Conservation (phyloP, 2,888 invertebrate species). For the Cryptus viduatorius region DNA sequence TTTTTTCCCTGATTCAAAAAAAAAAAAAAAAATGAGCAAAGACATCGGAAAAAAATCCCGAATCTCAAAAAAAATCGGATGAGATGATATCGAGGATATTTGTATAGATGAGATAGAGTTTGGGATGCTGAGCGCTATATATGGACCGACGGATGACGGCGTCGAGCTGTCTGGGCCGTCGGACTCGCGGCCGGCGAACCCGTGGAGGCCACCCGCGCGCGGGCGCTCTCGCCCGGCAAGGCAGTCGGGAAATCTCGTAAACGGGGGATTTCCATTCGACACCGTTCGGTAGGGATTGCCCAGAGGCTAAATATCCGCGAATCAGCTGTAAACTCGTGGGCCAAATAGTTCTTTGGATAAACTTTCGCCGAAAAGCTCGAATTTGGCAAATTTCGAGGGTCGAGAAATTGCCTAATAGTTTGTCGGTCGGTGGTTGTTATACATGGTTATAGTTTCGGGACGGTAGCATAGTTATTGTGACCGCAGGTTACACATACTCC, state of each 20-base stretch:
- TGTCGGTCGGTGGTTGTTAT: too few relatives aligned
- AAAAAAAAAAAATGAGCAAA: too few relatives aligned
- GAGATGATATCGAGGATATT: neutral
- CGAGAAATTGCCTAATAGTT: too few relatives aligned
- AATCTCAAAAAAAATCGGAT: neutral
- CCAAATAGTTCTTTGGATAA: too few relatives aligned
- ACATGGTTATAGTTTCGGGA: too few relatives aligned
- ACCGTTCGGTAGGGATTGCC: neutral
- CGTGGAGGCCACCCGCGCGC: neutral
- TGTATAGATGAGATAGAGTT: neutral
- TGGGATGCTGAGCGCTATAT: neutral
- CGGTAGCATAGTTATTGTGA: too few relatives aligned
- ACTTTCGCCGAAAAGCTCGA: too few relatives aligned
- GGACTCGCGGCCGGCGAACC: conserved; percentile 61
- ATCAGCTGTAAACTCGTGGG: conserved; percentile 14
- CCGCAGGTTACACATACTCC: too few relatives aligned
- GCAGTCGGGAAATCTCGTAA: conserved; percentile 15
- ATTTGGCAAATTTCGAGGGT: too few relatives aligned
- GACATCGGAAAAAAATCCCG: neutral
- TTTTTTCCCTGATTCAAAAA: too few relatives aligned
- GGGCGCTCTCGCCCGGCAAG: conserved; percentile 3
- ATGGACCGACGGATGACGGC: conserved; percentile 50
- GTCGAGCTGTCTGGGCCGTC: conserved; percentile 66
- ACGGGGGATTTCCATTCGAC: neutral
- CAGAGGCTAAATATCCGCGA: conserved; percentile 39